Percentiles rank a stretch among this genome's conserved stretches.
Conservation (phyloP, 2,113 vertebrate genomes). For the Cryptotis parvus region DNA sequence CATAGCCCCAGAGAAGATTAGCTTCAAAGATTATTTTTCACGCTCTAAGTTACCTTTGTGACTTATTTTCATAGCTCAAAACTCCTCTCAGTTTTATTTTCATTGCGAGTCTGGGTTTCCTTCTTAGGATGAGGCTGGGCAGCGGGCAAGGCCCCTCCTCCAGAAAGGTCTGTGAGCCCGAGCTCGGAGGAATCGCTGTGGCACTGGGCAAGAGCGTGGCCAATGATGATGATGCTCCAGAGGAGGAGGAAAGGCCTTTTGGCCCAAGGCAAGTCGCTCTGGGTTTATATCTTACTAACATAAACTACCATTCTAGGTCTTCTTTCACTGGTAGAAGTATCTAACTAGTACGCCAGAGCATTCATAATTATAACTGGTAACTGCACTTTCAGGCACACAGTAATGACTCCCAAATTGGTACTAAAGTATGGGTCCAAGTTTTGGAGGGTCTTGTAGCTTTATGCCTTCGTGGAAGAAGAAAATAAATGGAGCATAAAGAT, state of each 20-base stretch:
- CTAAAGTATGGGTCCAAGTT: neutral
- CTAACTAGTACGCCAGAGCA: slow-evolving; percentile 1
- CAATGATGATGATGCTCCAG: neutral
- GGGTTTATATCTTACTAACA: slow-evolving; percentile 6
- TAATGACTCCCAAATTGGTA: neutral
- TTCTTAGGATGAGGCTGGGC: slow-evolving; percentile 23
- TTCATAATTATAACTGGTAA: neutral
- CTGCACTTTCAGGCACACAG: neutral
- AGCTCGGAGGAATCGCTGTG: neutral
- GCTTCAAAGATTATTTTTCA: slow-evolving; percentile 7
- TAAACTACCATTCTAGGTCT: neutral
- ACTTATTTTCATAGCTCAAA: neutral
- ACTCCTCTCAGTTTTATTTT: slow-evolving; percentile 5
- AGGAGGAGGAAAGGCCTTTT: neutral
- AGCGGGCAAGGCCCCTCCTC: neutral
- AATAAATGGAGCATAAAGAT: neutral
- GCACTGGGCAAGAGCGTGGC: neutral
- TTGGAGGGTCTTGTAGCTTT: neutral
- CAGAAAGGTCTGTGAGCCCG: neutral
- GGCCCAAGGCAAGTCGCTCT: slow-evolving; percentile 10
- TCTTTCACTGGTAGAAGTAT: neutral
- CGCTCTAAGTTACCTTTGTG: neutral
- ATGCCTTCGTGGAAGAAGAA: neutral
- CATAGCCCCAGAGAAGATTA: neutral
- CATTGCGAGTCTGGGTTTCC: slow-evolving; percentile 41